Evolutionary conservation across 2,888 invertebrate species (phyloP).

Genomic region (Chironomus riparius): DNA sequence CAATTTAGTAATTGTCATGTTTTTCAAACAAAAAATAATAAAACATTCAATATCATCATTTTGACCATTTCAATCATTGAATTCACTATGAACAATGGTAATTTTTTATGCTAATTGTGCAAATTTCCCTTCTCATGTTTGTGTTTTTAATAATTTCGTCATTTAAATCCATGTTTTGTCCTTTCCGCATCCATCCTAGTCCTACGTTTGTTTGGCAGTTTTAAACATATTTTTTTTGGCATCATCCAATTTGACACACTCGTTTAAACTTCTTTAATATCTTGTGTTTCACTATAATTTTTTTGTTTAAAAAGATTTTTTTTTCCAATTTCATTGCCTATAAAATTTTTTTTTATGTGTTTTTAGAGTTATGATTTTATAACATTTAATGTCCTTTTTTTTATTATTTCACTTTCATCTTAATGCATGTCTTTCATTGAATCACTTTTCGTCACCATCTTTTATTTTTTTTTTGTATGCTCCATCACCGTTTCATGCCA

Average conservation of each 20-base stretch:
- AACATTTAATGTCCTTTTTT: neutral
- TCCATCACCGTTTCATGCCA: no score
- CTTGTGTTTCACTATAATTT: neutral
- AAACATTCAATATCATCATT: conserved; percentile 9
- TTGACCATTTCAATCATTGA: conserved; percentile 8
- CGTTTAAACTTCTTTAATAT: neutral
- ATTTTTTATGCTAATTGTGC: conserved; percentile 28
- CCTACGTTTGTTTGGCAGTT: conserved; percentile 8
- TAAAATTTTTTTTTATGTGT: neutral
- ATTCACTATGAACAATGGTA: conserved; percentile 16
- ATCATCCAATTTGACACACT: neutral
- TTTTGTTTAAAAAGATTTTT: neutral
- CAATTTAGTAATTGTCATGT: neutral
- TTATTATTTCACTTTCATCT: neutral
- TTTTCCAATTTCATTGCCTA: neutral
- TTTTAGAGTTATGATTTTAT: neutral
- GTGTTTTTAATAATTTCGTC: conserved; percentile 8
- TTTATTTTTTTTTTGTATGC: neutral
- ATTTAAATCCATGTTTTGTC: conserved; percentile 5
- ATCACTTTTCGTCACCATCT: conserved; percentile 12
- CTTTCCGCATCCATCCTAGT: conserved; percentile 5
- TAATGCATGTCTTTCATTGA: conserved; percentile 3
- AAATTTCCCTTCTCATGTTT: conserved; percentile 26
- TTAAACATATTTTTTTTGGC: neutral
- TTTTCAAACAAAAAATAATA: conserved; percentile 13